A percentile compares a stretch with the other conserved stretches of the same genome.
Evolutionary conservation across 2,797 vertebrate species (phyloP).

Genomic region (Sternarchorhynchus goeldii): DNA sequence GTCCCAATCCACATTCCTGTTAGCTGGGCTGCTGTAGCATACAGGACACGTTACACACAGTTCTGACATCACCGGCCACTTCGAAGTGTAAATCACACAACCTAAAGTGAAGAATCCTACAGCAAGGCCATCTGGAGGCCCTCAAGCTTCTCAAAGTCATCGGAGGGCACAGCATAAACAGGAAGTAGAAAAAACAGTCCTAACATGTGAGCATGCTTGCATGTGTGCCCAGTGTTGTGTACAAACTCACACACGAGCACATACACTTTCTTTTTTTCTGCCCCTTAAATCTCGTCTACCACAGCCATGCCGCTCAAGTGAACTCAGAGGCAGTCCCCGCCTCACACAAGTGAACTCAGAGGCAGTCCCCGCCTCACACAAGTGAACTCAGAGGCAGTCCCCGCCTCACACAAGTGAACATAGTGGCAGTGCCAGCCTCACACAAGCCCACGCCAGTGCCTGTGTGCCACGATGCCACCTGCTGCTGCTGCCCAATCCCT

Average conservation of each 20-base stretch:
- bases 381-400: constrained; percentile 2
- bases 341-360: not conserved
- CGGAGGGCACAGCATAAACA: too few relatives aligned
- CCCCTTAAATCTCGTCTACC: not conserved
- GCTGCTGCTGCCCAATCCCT: constrained; percentile 21
- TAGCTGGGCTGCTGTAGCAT: too few relatives aligned
- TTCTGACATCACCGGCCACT: too few relatives aligned
- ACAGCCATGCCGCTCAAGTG: constrained; percentile 1
- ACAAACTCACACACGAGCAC: not conserved
- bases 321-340: constrained; percentile 23
- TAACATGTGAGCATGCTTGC: too few relatives aligned
- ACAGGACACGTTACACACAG: too few relatives aligned
- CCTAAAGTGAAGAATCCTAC: not conserved
- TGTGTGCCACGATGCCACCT: constrained; percentile 18
- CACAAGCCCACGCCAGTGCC: not conserved
- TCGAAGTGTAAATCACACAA: not conserved
- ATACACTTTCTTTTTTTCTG: not conserved
- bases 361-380: constrained; percentile 14
- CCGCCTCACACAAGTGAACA: constrained; percentile 14
- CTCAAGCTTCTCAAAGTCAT: too few relatives aligned
- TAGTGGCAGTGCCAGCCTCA: constrained; percentile 4
- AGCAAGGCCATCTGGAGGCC: not conserved
- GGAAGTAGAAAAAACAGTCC: too few relatives aligned
- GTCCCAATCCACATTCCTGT: not conserved
- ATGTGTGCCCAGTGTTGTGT: too few relatives aligned